Conservation (phyloP, 2,888 invertebrate species). For the Morpho helenor region DNA sequence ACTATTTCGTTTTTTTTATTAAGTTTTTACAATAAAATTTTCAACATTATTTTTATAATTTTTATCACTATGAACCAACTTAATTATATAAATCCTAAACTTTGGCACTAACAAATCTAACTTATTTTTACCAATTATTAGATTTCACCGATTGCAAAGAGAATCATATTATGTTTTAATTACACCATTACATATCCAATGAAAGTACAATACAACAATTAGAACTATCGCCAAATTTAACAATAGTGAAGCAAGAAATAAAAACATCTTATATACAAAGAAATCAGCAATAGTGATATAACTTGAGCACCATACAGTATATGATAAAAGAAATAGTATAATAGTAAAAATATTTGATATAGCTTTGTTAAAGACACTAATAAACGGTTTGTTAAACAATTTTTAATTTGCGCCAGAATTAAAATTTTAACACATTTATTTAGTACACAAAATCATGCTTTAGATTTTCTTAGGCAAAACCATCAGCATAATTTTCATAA, state of each 20-base stretch:
- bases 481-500: no score
- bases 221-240: conserved; percentile 24
- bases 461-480: no score
- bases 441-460: no score
- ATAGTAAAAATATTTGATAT: no score
- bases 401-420: no score
- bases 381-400: no score
- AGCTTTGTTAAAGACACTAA: no score
- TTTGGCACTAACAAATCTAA: conserved; percentile 77
- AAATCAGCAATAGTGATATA: conserved; percentile 40
- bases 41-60: conserved; percentile 57
- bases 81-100: conserved; percentile 64
- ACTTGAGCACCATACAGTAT: conserved; percentile 52
- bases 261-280: conserved; percentile 21
- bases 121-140: conserved; percentile 48
- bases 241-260: conserved; percentile 11
- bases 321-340: conserved; percentile 20
- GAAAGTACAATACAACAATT: conserved; percentile 37
- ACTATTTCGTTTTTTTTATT: conserved; percentile 69
- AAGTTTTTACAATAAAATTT: conserved; percentile 66
- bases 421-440: no score
- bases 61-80: conserved; percentile 68
- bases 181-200: conserved; percentile 28
- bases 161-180: conserved; percentile 24
- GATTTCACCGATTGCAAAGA: conserved; percentile 43